A percentile compares a stretch with the other conserved stretches of the same genome.
Conservation (phyloP, 2,797 vertebrate genomes). For the Mormyrus hasselquistii region DNA sequence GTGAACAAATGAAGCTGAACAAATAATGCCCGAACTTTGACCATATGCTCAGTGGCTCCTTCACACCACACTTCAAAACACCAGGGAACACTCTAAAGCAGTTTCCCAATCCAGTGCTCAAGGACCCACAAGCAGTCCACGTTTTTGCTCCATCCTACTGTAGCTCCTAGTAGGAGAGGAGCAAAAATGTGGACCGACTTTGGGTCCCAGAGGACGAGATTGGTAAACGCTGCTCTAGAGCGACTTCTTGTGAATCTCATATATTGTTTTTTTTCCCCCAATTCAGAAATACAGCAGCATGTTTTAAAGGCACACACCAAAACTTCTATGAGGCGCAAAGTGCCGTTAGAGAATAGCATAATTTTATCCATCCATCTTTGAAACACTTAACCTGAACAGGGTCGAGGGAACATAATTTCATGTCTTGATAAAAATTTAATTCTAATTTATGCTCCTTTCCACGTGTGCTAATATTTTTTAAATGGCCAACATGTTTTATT, state of each 20-base stretch:
- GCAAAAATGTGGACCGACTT: neutral
- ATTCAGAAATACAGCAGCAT: neutral
- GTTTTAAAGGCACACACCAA: neutral
- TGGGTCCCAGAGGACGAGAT: neutral
- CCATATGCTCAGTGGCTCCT: slow-evolving; percentile 26
- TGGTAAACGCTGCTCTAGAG: neutral
- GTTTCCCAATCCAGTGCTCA: neutral
- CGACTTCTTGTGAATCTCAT: neutral
- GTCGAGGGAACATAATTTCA: neutral
- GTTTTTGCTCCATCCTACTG: neutral
- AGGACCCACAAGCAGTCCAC: neutral
- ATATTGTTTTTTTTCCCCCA: neutral
- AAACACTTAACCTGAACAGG: neutral
- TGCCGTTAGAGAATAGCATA: neutral
- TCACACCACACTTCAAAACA: neutral
- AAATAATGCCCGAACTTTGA: slow-evolving; percentile 31
- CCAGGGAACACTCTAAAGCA: slow-evolving; percentile 1
- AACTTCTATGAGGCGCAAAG: neutral
- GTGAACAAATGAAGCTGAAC: slow-evolving; percentile 31
- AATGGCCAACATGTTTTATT: neutral
- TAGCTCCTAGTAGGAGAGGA: neutral
- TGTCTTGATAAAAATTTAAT: neutral
- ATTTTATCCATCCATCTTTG: neutral
- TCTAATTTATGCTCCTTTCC: neutral
- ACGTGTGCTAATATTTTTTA: neutral